These are phyloP conservation scores for Orchestes rusci DNA, from an alignment of 2,888 invertebrate species.

Conservation along the genomic window DNA sequence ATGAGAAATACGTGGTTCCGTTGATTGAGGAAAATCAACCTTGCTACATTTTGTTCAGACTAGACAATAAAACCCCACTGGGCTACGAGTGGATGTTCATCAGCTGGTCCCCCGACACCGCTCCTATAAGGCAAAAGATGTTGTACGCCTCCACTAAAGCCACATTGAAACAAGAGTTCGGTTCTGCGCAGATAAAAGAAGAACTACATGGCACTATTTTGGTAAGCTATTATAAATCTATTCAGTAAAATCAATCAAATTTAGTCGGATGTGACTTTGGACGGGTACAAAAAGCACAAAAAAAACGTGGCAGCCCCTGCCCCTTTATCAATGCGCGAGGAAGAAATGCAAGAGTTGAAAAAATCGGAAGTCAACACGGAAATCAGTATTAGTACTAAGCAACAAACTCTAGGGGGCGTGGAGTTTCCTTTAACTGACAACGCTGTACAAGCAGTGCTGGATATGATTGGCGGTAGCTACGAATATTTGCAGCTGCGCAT, in stretches of 20 bases:
- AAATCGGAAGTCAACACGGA: constrained; percentile 63
- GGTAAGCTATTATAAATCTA: no score
- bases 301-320: constrained; percentile 74
- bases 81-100: constrained; percentile 90
- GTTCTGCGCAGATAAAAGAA: constrained; percentile 86
- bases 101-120: constrained; percentile 91
- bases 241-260: no score
- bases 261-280: constrained; percentile 72
- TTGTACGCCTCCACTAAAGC: constrained; percentile 96
- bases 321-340: constrained; percentile 82
- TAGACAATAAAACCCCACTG: constrained; percentile 69
- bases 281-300: constrained; percentile 75
- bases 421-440: constrained; percentile 81
- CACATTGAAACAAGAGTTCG: constrained; percentile 94
- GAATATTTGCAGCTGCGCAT: constrained; percentile 82
- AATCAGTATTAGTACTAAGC: constrained; percentile 73
- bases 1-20: constrained; percentile 64
- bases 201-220: constrained; percentile 84
- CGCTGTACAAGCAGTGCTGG: constrained; percentile 66
- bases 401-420: constrained; percentile 86
- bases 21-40: constrained; percentile 75
- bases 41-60: constrained; percentile 74
- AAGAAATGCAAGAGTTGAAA: constrained; percentile 72
- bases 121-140: constrained; percentile 93
- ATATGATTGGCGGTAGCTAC: constrained; percentile 65